Conservation (phyloP, 2,113 vertebrate species). For the Brachypteracias leptosomus region DNA sequence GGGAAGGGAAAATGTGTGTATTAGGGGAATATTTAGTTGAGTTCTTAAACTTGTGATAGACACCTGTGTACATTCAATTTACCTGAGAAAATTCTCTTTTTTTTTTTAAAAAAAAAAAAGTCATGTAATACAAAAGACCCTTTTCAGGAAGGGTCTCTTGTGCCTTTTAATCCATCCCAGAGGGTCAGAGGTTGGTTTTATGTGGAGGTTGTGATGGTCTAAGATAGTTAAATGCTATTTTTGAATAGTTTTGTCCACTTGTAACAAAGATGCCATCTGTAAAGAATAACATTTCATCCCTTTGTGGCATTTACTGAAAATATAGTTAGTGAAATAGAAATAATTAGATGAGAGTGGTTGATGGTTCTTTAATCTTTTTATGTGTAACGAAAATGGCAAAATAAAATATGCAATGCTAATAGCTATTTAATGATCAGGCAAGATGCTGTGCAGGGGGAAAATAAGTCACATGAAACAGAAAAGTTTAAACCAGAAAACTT, state of each 20-base stretch:
- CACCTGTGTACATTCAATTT: not conserved
- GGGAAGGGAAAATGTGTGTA: not conserved
- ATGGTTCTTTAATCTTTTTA: slow-evolving; percentile 14
- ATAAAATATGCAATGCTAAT: slow-evolving; percentile 1
- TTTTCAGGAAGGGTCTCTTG: not conserved
- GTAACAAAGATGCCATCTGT: not conserved
- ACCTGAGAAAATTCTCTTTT: not conserved
- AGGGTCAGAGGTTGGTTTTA: not conserved
- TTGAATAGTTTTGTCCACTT: not conserved
- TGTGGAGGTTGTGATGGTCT: not conserved
- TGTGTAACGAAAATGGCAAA: not conserved
- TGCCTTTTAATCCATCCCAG: not conserved
- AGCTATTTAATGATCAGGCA: not conserved
- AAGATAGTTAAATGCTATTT: not conserved
- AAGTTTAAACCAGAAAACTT: not conserved
- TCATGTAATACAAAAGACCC: not conserved
- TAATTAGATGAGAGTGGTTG: not conserved
- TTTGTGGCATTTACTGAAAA: not conserved
- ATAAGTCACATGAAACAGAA: not conserved
- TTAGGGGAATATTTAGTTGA: not conserved
- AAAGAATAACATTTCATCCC: not conserved
- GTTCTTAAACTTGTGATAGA: not conserved
- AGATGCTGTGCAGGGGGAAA: not conserved
- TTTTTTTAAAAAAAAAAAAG: not conserved
- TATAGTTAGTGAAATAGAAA: not conserved